Base-by-base conservation (phyloP, 2,113 vertebrate species). In the Lepus europaeus region DNA sequence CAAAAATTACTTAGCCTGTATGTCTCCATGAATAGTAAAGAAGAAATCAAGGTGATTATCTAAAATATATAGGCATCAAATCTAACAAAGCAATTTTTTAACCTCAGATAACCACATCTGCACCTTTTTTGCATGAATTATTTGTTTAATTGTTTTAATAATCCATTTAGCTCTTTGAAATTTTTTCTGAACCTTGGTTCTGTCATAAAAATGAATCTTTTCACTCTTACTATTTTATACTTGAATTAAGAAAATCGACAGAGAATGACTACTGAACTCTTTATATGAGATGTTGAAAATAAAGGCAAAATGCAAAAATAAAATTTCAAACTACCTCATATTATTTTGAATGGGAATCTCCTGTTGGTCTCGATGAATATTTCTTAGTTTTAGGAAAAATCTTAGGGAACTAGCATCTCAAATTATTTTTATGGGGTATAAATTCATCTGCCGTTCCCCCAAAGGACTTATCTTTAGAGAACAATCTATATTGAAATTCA, bases 21-120 rank as follows among this genome's bases (percentile, higher is more conserved):
- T 93, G 49, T 92, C 36, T 94, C 59, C 17, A 17, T 51, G 33
- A 83, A 78, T 36, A 92, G n/a, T 31, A 85, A 95, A 87, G 77
- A 90, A 13, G 16, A 17, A 94, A 87, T 61, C 56, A 95, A 94
- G 69, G 86, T 92, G 88, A 96, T 95, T 85, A 61, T 85, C 20
- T 79, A 66, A 93, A 92, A 91, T 74, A 64, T 8, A 23, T 56
- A 81, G 19, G 14, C 16, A 61, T 63, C 53, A 80, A 90, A 68
- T 53, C 9, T 31, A 81, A 95, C 6, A 83, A 59, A 84, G 72
- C 1, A 33, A 23, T 6, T 10, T 8, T 16, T 90, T 92, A 68
- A 49, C 11, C 14, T 23, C 25, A 66, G 59, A 79, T 80, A 80
- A 66, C 16, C 36, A 78, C 9, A 68, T 73, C 23, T 49, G 3